Base-by-base conservation (phyloP, 30 jellyfish, hydroid and myxozoan species). In the Hydractinia echinata region DNA sequence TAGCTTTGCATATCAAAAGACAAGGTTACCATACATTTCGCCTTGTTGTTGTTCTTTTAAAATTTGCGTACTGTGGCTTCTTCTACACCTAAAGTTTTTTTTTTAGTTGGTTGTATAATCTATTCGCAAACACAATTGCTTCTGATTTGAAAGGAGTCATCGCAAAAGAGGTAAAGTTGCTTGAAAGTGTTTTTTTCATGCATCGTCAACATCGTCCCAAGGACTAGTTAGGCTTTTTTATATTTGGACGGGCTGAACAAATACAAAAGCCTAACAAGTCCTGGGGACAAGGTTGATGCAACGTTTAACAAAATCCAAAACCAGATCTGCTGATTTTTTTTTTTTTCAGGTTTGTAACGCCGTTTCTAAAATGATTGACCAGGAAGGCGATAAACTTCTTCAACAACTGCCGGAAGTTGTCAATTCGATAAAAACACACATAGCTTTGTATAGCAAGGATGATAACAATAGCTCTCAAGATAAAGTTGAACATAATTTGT, bases 51-150 rank as follows among this genome's bases (percentile, higher is more conserved):
- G 44, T 30, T 30, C 44, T 30, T 30, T 30, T 30, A 30, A 30
- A 30, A 30, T 30, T 30, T 30, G 44, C 44, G 44, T 30, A 30
- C 44, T 30, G 44, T 30, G 44, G 2, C 44, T 30, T 30, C 2
- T 30, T 30, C 44, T 30, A 30, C 44, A 30, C 44, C 44, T 30
- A 61, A 19, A 61, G 14, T 7, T 61, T 80, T 4, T 0, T 61
- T 80, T 61, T 19, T 76, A 93, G 99, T 73, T 93, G 99, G 99
- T 72, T 93, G 67, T 93, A 93, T 81, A 93, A 93, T 66, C 67
- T 93, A 5, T 93, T 93, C 66, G 93, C 99, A n/a, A 90, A 85
- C 79, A 73, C 94, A 84, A 93, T 93, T 9, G 88, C 96, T 3
- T 60, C 55, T 48, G 99, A 93, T 61, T 78, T 87, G 58, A 87